Percentiles rank a stretch among this genome's conserved stretches.
Conservation (phyloP, 1,140 invertebrate genomes). For the Drosophila yakuba region DNA sequence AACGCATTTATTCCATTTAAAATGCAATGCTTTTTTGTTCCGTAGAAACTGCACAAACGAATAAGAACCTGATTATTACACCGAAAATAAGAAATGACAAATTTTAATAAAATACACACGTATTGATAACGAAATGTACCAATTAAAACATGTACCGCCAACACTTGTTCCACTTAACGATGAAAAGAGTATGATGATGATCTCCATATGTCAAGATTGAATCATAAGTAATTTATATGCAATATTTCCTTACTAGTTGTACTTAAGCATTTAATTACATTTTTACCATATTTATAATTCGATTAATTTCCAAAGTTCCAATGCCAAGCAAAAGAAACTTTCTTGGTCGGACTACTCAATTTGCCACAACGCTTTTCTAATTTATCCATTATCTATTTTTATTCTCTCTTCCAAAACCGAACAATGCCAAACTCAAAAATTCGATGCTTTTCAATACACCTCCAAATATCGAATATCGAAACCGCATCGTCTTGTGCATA, state of each 20-base stretch:
- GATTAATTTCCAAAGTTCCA: constrained; percentile 25
- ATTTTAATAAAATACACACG: constrained; percentile 21
- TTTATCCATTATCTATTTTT: constrained; percentile 81
- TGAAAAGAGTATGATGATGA: constrained; percentile 77
- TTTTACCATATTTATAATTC: constrained; percentile 53
- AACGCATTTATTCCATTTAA: constrained; percentile 78
- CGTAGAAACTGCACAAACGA: constrained; percentile 44
- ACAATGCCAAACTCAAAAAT: constrained; percentile 50
- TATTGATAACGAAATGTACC: constrained; percentile 45
- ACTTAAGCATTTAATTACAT: constrained; percentile 69
- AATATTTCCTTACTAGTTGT: constrained; percentile 63
- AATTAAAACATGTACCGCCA: constrained; percentile 67
- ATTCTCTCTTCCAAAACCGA: constrained; percentile 81
- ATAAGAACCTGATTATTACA: constrained; percentile 27
- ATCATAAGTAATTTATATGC: constrained; percentile 52
- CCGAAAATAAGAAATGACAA: constrained; percentile 30
- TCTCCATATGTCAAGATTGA: constrained; percentile 41
- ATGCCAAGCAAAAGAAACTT: constrained; percentile 35
- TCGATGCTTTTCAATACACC: constrained; percentile 69
- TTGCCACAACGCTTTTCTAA: constrained; percentile 70
- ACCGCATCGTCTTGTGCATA: constrained; percentile 57
- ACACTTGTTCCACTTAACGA: constrained; percentile 74
- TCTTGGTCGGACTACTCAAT: constrained; percentile 43
- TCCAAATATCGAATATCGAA: constrained; percentile 54
- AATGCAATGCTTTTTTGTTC: constrained; percentile 67